phyloP scores from a whole-genome alignment of 2,113 vertebrate genomes.

The Chelonoidis abingdonii region DNA sequence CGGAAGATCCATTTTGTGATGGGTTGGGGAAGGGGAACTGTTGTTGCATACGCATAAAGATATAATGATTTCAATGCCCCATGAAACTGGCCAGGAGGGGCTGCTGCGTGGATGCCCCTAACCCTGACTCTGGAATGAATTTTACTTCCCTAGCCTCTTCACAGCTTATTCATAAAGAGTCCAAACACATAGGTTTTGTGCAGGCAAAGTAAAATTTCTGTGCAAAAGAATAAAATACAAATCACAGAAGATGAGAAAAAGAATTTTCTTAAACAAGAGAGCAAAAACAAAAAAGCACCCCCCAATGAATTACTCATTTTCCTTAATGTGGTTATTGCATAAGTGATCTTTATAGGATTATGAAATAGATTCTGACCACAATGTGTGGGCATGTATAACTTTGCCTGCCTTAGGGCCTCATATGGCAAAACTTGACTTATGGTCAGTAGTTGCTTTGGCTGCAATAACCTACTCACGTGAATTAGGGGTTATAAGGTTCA shows the following conservation, averaged over 20 bases:
- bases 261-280: neutral
- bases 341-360: neutral
- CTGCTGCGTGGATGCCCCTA: neutral
- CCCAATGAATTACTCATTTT: neutral
- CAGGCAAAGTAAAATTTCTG: neutral
- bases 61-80: neutral
- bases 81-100: neutral
- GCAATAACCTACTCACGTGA: fast-evolving
- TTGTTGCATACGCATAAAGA: neutral
- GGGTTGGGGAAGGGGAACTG: neutral
- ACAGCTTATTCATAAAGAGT: neutral
- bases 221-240: neutral
- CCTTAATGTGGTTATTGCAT: neutral
- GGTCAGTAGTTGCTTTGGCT: neutral
- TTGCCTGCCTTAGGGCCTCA: fast-evolving
- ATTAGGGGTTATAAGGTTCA: neutral
- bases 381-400: fast-evolving
- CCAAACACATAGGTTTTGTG: neutral
- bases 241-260: neutral
- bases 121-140: neutral
- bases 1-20: neutral
- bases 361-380: neutral
- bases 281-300: neutral
- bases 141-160: neutral
- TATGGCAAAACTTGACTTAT: neutral